phyloP scores from a whole-genome alignment of 2,888 invertebrate species.

The Eilema depressum region DNA sequence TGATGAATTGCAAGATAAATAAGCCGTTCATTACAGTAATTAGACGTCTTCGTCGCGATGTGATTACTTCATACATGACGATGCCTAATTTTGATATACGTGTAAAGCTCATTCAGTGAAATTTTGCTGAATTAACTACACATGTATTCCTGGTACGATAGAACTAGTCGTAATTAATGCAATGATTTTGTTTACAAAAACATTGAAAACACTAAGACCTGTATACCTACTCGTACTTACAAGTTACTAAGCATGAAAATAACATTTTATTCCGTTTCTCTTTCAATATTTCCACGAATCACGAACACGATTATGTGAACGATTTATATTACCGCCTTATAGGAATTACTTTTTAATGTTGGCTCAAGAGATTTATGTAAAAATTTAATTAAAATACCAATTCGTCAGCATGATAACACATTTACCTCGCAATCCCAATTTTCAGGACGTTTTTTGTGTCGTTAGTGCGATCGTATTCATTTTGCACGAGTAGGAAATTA shows the following conservation, averaged over 20 bases:
- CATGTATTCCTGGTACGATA: too few relatives aligned
- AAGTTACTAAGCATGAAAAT: slow-evolving; percentile 28
- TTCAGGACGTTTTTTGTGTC: slow-evolving; percentile 50
- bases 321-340: slow-evolving; percentile 50
- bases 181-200: neutral
- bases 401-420: slow-evolving; percentile 55
- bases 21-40: neutral
- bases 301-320: slow-evolving; percentile 41
- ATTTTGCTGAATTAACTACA: neutral
- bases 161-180: neutral
- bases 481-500: slow-evolving; percentile 59
- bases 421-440: slow-evolving; percentile 50
- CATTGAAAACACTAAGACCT: too few relatives aligned
- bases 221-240: slow-evolving; percentile 39
- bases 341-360: slow-evolving; percentile 66
- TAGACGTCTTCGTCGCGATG: neutral
- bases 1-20: neutral
- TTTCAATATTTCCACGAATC: slow-evolving; percentile 22
- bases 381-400: slow-evolving; percentile 68
- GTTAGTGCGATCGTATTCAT: slow-evolving; percentile 22
- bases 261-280: slow-evolving; percentile 36
- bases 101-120: neutral
- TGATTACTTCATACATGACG: neutral
- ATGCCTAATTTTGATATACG: neutral
- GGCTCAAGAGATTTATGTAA: slow-evolving; percentile 61